Evolutionary conservation across 1,140 invertebrate genomes (phyloP), one percentile per base, ranked within the genome.

Genomic region (Aphaenogaster rudis): DNA sequence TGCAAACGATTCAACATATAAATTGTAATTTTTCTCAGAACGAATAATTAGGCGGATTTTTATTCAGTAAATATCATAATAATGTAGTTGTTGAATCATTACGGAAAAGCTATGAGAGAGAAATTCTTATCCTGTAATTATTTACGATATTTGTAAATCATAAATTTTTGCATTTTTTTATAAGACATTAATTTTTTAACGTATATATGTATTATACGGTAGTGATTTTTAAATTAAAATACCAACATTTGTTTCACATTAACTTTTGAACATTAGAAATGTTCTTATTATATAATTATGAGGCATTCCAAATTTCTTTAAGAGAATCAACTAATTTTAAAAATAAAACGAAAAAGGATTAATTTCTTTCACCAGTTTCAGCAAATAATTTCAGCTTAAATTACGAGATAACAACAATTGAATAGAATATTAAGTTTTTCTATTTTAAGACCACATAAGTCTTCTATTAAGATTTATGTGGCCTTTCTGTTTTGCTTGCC

Each of bases 351-450:
- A 45, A 21, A 28, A 45, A 28, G n/a, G 13, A 21, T 21, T 66
- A 39, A 66, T 77, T 3, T 15, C 6, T 72, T 8, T 57, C 7
- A 36, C 5, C 36, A n/a, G 9, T 76, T 17, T 42, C 13, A 69
- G 11, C 5, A 45, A 78, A 5, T 61, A 63, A 77, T 33, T 6
- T 61, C 17, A 48, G 5, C 5, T 78, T 64, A 63, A 78, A 63
- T 78, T n/a, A 48, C 3, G 5, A 39, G 21, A 63, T 63, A 59
- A 77, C n/a, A 21, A 28, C 39, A 50, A 15, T 33, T 78, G 28
- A 52, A 64, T 0, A 64, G 1, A 48, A 48, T 48, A 36, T 78
- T 48, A 50, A 8, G 50, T n/a, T 9, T 48, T 11, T 28, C 28
- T 28, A 28, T 28, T 28, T 28, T 28, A 28, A 28, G 28, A 28